Base-by-base conservation (phyloP, 2,888 invertebrate genomes). In the Rhyacophila evoluta region DNA sequence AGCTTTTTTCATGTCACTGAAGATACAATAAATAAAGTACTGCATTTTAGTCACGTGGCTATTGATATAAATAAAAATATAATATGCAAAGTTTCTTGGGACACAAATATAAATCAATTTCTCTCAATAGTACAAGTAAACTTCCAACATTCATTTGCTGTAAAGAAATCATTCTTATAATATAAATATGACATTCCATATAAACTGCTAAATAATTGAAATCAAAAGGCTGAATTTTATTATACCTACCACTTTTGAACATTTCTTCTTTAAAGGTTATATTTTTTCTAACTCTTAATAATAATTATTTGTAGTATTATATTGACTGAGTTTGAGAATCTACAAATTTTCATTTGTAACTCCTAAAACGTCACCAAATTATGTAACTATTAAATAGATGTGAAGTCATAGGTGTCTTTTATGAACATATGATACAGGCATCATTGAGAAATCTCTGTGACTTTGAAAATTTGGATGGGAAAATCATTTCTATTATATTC, bases 201-300 rank as follows among this genome's bases (percentile, higher is more conserved):
- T n/a, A 25, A 8, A 55, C 55, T 55, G 55, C 55, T 55, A 55
- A 55, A 55, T 55, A 55, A 55, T 25, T 55, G 55, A 55, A 55
- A 55, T 25, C 25, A 25, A 55, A 55, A 55, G 55, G 55, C 55
- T 55, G 55, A 55, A n/a, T 19, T 55, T 55, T 19, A 55, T 55
- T 55, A 55, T 55, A 55, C 6, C n/a, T 55, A 55, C 55, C 55
- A 55, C 19, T 55, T 55, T 55, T 55, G 55, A 55, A 55, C 55
- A 55, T 55, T 55, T 55, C 55, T 55, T 55, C 55, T 55, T 55
- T 55, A 55, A 55, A 55, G 55, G 55, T 55, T 55, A 55, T 55
- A 25, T 55, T 55, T 41, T 55, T 55, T 55, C 55, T 25, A 55
- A 25, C 19, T 19, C 55, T 55, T 55, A 55, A 55, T 55, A 55